Base-by-base conservation (phyloP, 2,797 vertebrate species). In the Kryptolebias ocellatus region DNA sequence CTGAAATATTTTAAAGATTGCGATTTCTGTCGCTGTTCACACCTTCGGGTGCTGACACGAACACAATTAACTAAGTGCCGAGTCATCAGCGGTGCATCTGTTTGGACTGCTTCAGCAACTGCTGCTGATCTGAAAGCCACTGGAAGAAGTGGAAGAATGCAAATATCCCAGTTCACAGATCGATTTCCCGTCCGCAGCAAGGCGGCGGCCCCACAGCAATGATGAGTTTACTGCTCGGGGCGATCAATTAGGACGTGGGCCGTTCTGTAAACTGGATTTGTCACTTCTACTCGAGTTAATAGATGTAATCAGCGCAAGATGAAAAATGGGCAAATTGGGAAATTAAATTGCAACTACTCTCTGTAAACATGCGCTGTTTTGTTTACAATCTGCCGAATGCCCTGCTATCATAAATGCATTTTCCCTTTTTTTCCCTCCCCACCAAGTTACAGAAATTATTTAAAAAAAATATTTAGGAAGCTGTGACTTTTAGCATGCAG, bases 121-220 rank as follows among this genome's bases (percentile, higher is more conserved):
- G 72, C 39, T 57, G 46, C 65, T 67, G 64, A 57, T 78, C 52
- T 83, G 49, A 60, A 55, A 64, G 58, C 60, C 44, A 64, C 80
- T 60, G 58, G 39, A 75, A 44, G 52, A 59, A 79, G 70, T 69
- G 62, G 12, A 70, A 20, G 63, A 42, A 81, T 71, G 79, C 79
- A 81, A 80, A 84, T 76, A 78, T 67, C 28, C 42, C 27, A 46
- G 78, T 65, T 74, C 52, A 20, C 2, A 29, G 47, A 89, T 89
- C 61, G 83, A 92, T 89, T 87, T 89, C 24, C 59, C 53, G 84
- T 82, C 80, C 27, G 10, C 34, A 29, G 57, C 67, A 46, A 37
- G 58, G 58, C 83, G 66, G 57, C 16, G 56, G 66, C 70, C 73
- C 20, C 8, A 51, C 69, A 72, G 67, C 72, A 83, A 87, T 70